These are phyloP conservation scores for Burhinus bistriatus DNA, from an alignment of 2,113 vertebrate genomes.

Conservation along the genomic window DNA sequence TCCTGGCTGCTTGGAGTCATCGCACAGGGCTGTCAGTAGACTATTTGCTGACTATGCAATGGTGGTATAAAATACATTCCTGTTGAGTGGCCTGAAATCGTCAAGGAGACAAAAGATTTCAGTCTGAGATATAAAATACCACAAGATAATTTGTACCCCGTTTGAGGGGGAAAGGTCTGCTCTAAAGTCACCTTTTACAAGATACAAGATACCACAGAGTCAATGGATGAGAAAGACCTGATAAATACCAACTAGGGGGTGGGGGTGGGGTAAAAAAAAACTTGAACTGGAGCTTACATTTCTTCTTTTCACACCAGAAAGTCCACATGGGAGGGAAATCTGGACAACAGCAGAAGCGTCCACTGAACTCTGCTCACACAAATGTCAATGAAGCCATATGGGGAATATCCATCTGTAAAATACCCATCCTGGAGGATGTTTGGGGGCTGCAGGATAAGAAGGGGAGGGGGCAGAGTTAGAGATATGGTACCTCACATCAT, in stretches of 20 bases:
- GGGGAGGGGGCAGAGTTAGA: not conserved
- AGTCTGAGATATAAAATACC: not conserved
- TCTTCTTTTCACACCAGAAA: not conserved
- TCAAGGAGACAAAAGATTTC: not conserved
- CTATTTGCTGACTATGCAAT: not conserved
- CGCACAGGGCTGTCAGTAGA: not conserved
- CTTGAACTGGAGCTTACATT: not conserved
- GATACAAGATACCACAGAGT: not conserved
- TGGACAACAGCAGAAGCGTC: not conserved
- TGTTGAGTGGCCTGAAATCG: not conserved
- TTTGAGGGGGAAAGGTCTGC: not conserved
- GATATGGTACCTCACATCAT: not conserved
- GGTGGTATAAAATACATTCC: not conserved
- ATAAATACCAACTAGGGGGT: not conserved
- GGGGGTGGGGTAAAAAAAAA: too few relatives aligned
- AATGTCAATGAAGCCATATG: not conserved
- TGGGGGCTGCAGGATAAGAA: not conserved
- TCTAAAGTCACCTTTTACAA: not conserved
- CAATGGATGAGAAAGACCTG: not conserved
- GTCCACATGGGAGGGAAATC: not conserved
- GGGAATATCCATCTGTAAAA: not conserved
- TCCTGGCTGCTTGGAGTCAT: not conserved
- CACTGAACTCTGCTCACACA: not conserved
- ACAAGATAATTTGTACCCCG: not conserved
- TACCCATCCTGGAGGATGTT: not conserved